These are phyloP conservation scores for Volucella zonaria DNA, from an alignment of 2,888 invertebrate genomes.

Conservation along the genomic window DNA sequence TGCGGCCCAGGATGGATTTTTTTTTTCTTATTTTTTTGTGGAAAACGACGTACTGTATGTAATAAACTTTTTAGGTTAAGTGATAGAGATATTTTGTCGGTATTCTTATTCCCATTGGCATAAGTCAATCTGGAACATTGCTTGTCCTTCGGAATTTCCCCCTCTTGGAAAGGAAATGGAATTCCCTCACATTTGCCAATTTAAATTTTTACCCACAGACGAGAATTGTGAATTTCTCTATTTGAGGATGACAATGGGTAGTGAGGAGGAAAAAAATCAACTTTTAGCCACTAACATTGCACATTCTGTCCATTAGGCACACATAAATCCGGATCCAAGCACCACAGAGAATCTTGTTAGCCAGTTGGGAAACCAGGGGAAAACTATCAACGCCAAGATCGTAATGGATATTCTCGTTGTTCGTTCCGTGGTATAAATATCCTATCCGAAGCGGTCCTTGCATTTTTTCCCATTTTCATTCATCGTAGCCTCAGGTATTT, in stretches of 20 bases:
- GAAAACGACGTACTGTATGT: neutral
- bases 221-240: conserved; percentile 2
- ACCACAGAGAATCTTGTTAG: conserved; percentile 23
- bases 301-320: conserved; percentile 46
- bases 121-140: conserved; percentile 7
- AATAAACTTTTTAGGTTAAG: conserved; percentile 37
- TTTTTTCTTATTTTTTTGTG: conserved; percentile 4
- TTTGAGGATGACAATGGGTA: neutral
- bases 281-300: conserved; percentile 12
- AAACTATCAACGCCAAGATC: conserved; percentile 60
- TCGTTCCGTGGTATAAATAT: conserved; percentile 44
- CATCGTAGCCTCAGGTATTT: conserved; percentile 50
- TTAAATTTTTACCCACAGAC: conserved; percentile 25
- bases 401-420: conserved; percentile 53
- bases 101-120: neutral
- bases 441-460: conserved; percentile 50
- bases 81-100: neutral
- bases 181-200: conserved; percentile 54
- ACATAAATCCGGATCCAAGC: conserved; percentile 39
- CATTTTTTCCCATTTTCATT: conserved; percentile 58
- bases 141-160: conserved; percentile 3
- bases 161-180: conserved; percentile 5
- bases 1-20: conserved; percentile 26
- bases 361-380: neutral
- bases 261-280: neutral